phyloP scores from a whole-genome alignment of 2,113 vertebrate species.

The Acanthochromis polyacanthus region DNA sequence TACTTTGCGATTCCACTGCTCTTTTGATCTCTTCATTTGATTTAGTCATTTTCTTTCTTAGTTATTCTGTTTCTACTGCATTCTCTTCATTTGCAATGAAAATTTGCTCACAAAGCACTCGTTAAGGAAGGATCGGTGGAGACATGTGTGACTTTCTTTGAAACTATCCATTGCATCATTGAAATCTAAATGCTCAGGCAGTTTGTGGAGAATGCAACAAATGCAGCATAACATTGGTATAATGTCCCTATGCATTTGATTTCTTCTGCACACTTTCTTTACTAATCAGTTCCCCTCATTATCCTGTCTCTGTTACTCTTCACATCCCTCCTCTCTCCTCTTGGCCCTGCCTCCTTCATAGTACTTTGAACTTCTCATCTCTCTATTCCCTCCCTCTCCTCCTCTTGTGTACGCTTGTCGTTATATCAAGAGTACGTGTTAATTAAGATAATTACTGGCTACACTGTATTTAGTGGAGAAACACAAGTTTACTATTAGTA shows the following conservation, averaged over 20 bases:
- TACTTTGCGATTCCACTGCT: neutral
- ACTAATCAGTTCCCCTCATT: neutral
- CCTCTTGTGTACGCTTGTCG: conserved; percentile 35
- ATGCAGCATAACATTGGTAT: neutral
- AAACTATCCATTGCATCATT: conserved; percentile 31
- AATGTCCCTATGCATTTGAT: neutral
- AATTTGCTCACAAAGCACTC: neutral
- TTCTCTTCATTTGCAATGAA: neutral
- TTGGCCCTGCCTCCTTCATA: conserved; percentile 6
- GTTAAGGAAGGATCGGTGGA: neutral
- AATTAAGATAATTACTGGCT: conserved; percentile 59
- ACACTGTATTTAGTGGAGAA: conserved; percentile 35
- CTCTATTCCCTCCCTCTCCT: conserved; percentile 11
- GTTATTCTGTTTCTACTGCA: neutral
- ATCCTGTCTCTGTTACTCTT: neutral
- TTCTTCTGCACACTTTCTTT: neutral
- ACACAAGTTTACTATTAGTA: conserved; percentile 46
- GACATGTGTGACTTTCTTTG: neutral
- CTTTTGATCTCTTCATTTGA: conserved; percentile 4
- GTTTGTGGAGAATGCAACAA: conserved; percentile 27
- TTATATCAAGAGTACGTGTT: conserved; percentile 44
- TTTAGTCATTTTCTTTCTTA: neutral
- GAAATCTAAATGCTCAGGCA: conserved; percentile 10
- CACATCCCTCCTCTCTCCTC: neutral
- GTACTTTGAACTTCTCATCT: conserved; percentile 26